phyloP scores from a whole-genome alignment of 2,113 vertebrate species.

The Nannospalax galili region DNA sequence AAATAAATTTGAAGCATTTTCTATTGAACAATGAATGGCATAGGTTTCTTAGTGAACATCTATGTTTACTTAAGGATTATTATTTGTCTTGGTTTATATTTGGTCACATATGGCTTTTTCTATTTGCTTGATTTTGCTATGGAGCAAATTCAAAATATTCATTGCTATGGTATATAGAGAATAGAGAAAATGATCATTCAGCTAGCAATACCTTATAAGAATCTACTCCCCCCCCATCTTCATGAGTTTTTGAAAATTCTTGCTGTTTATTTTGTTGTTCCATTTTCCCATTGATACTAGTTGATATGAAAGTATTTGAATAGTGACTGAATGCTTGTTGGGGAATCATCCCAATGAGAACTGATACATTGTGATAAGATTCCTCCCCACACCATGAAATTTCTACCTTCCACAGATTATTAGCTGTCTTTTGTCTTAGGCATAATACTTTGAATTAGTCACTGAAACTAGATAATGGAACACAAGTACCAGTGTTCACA shows the following conservation, averaged over 20 bases:
- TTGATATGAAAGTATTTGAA: slow-evolving; percentile 29
- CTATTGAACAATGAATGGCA: neutral
- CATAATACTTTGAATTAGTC: neutral
- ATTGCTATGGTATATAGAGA: neutral
- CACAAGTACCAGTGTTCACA: neutral
- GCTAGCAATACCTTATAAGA: neutral
- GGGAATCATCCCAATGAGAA: neutral
- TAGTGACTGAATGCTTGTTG: slow-evolving; percentile 24
- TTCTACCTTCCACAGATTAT: neutral
- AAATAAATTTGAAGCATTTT: neutral
- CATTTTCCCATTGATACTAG: neutral
- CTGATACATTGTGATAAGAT: neutral
- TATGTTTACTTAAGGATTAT: neutral
- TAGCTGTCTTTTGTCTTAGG: neutral
- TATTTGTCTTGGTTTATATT: neutral
- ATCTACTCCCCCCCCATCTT: neutral
- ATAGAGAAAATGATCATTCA: slow-evolving; percentile 30
- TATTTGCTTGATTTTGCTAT: neutral
- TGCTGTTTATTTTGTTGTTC: slow-evolving; percentile 23
- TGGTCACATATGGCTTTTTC: neutral
- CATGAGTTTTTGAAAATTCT: slow-evolving; percentile 10
- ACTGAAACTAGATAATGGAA: neutral
- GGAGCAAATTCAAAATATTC: slow-evolving; percentile 27
- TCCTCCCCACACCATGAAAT: neutral
- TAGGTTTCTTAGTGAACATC: neutral